Conservation (phyloP, 2,888 invertebrate genomes). For the Campopleginae sp. region DNA sequence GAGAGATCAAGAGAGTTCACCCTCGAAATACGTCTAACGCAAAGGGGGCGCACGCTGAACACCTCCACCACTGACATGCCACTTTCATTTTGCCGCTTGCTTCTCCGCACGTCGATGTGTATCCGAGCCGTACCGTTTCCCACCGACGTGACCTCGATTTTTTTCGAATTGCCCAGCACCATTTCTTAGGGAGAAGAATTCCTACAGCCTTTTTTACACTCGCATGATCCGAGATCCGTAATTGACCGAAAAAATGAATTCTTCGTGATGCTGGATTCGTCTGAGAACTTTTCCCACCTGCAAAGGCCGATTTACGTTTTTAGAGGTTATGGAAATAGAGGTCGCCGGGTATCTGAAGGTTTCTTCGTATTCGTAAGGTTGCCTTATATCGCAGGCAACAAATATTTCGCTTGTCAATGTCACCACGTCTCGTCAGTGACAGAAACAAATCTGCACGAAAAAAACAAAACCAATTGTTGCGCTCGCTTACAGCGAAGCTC, state of each 20-base stretch:
- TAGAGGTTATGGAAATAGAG: too few species aligned
- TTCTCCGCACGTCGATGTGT: constrained; percentile 10
- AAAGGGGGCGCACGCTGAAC: constrained; percentile 57
- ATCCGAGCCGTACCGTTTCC: neutral
- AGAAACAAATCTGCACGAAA: constrained; percentile 78
- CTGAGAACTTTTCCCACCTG: too few species aligned
- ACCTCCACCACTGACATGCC: constrained; percentile 64
- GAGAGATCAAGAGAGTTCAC: constrained; percentile 35
- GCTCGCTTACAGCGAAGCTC: constrained; percentile 62
- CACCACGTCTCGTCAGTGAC: constrained; percentile 72
- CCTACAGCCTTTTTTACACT: too few species aligned
- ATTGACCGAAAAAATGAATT: too few species aligned
- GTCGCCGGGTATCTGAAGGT: too few species aligned
- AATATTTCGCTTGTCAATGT: constrained; percentile 69
- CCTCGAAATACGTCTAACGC: constrained; percentile 66
- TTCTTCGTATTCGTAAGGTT: too few species aligned
- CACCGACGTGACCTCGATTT: too few species aligned
- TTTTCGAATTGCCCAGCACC: too few species aligned
- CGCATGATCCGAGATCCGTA: too few species aligned
- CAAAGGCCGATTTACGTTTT: too few species aligned
- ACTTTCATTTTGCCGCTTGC: constrained; percentile 52
- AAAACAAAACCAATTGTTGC: constrained; percentile 81
- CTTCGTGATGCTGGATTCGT: too few species aligned
- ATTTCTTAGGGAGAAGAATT: too few species aligned
- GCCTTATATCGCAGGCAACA: neutral